Base-by-base conservation (phyloP, 2,888 invertebrate species). In the Coenonympha arcania region DNA sequence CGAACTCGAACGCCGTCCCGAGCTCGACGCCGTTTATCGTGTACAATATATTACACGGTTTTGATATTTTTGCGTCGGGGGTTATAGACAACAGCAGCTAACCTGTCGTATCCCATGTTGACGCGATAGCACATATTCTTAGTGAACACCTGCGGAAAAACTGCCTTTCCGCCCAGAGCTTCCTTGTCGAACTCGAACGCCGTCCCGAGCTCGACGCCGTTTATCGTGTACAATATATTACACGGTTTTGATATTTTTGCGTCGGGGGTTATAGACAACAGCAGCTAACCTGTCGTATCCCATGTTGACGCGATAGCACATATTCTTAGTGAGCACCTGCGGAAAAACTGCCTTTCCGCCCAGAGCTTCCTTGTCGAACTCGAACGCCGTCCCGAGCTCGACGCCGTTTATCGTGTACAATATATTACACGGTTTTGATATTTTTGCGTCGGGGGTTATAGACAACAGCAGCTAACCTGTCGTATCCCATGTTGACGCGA, bases 101-200 rank as follows among this genome's bases (percentile, higher is more conserved):
- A 84, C 85, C 59, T 76, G 58, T 85, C 83, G 55, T 81, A 64
- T 1, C 96, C 96, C 71, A 97, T 93, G 80, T 98, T 97, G 55
- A 94, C 90, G 60, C 90, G 90, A 71, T 95, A 96, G 61, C 92
- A 91, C 57, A 91, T 91, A 74, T 99, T 99, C 81, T 97, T 96
- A 39, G 95, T 92, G 18, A 96, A 84, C 44, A 99, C 73, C 71
- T 99, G 99, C 0, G 99, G 98, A 78, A 92, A 98, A 9, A 98
- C 79, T 0, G 93, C 90, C 54, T 89, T 88, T 9, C 91, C 91
- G 30, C 89, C 90, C n/a, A 90, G 90, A 9, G 81, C 83, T 0
- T 92, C 77, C 67, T 90, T 90, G 1, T 91, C 88, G 33, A 97
- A 88, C 61, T 90, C 90, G 68, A 90, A 93, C 0, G 95, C 94